A percentile compares a stretch with the other conserved stretches of the same genome.
phyloP scores from a whole-genome alignment of 1,140 invertebrate genomes.

The Drosophila ogumai region DNA sequence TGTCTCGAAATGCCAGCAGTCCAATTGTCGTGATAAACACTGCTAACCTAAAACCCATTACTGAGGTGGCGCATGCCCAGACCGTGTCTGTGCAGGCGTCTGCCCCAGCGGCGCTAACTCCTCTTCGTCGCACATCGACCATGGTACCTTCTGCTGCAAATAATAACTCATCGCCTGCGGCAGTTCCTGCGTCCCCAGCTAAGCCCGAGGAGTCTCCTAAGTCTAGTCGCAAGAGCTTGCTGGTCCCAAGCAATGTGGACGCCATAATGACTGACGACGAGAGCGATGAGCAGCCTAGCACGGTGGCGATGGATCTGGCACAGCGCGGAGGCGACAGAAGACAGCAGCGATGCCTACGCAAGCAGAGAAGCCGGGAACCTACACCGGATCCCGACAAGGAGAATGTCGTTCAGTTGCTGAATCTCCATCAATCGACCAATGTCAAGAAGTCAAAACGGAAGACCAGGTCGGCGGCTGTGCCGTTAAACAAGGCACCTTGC shows the following conservation, averaged over 20 bases:
- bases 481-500: constrained; percentile 62
- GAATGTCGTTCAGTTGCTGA: constrained; percentile 43
- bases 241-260: background rate
- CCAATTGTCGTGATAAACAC: constrained; percentile 31
- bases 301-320: constrained; percentile 59
- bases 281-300: constrained; percentile 44
- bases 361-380: background rate
- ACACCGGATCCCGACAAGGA: constrained; percentile 8
- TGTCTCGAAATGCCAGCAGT: constrained; percentile 27
- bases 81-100: background rate
- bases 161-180: background rate
- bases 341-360: constrained; percentile 9
- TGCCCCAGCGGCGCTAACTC: background rate
- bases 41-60: background rate
- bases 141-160: background rate
- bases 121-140: background rate
- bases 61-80: background rate
- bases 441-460: constrained; percentile 2
- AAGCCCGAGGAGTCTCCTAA: background rate
- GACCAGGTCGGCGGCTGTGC: constrained; percentile 9
- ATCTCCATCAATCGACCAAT: constrained; percentile 49
- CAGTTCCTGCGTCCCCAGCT: constrained; percentile 10
- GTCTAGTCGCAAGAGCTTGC: constrained; percentile 12
- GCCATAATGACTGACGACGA: constrained; percentile 72
- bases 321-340: constrained; percentile 32